phyloP scores from a whole-genome alignment of 2,888 invertebrate species.

The Ophion ellenae region DNA sequence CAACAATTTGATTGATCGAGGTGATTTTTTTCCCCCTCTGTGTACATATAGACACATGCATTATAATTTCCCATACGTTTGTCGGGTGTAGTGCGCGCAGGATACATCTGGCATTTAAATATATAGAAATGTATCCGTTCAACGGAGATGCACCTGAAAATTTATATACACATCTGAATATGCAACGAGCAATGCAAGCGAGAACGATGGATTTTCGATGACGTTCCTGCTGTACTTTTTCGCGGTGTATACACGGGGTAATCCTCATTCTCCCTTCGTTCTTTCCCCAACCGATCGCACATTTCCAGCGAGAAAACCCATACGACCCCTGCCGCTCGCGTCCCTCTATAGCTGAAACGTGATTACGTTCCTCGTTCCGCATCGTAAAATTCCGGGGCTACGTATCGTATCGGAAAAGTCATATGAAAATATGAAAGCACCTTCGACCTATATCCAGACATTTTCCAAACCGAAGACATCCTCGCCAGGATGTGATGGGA shows the following conservation, averaged over 20 bases:
- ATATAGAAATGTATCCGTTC: slow-evolving; percentile 6
- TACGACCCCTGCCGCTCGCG: slow-evolving; percentile 28
- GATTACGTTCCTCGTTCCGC: slow-evolving; percentile 52
- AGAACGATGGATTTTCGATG: slow-evolving; percentile 67
- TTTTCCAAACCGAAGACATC: slow-evolving; percentile 33
- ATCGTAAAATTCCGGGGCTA: slow-evolving; percentile 59
- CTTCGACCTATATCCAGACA: not conserved
- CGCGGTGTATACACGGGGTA: slow-evolving; percentile 6
- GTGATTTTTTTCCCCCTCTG: no score
- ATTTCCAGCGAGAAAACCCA: not conserved
- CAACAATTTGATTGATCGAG: no score
- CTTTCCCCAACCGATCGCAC: no score
- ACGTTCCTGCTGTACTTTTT: slow-evolving; percentile 13
- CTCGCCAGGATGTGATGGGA: slow-evolving; percentile 16
- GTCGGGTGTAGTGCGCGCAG: not conserved
- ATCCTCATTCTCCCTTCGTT: not conserved
- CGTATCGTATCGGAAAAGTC: slow-evolving; percentile 49
- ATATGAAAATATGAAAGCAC: slow-evolving; percentile 35
- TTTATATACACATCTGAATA: slow-evolving; percentile 30
- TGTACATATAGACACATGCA: not conserved
- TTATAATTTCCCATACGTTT: not conserved
- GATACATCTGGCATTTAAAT: slow-evolving; percentile 11
- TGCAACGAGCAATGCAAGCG: slow-evolving; percentile 38
- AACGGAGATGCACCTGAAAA: slow-evolving; percentile 14
- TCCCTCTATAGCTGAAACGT: slow-evolving; percentile 40